Percentiles rank a stretch among this genome's conserved stretches.
Conservation (phyloP, 2,888 invertebrate genomes). For the Noctua fimbriata region DNA sequence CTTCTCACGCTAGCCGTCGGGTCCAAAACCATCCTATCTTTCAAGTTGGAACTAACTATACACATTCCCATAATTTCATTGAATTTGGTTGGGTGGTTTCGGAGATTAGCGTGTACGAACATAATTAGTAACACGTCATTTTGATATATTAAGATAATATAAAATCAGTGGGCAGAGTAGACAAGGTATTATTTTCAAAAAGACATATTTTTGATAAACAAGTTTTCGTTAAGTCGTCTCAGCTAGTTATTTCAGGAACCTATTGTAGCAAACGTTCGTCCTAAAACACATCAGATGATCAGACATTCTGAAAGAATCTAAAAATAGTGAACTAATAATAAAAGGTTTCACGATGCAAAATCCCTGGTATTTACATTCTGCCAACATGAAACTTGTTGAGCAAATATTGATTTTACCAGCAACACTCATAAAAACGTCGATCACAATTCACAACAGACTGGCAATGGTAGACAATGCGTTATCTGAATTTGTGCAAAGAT, state of each 20-base stretch:
- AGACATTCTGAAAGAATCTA: neutral
- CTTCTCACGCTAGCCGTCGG: too few species aligned
- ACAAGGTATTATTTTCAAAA: too few species aligned
- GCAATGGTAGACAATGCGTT: slow-evolving; percentile 57
- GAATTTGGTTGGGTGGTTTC: neutral
- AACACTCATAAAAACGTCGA: slow-evolving; percentile 56
- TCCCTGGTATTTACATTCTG: neutral
- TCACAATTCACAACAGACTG: slow-evolving; percentile 51
- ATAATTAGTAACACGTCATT: neutral
- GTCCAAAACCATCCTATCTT: neutral
- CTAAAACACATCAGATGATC: neutral
- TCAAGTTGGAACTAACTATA: neutral
- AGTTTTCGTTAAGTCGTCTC: neutral
- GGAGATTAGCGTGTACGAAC: neutral
- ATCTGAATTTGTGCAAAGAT: slow-evolving; percentile 63
- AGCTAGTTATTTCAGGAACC: neutral
- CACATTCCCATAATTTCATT: neutral
- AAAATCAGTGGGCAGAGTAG: too few species aligned
- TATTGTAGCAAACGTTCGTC: neutral
- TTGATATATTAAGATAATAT: too few species aligned
- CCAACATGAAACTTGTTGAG: slow-evolving; percentile 41
- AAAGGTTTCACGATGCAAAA: slow-evolving; percentile 4
- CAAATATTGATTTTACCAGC: slow-evolving; percentile 58
- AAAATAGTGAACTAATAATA: neutral
- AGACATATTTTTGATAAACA: neutral